Conservation (phyloP, 2,888 invertebrate genomes). For the Apamea sordens region DNA sequence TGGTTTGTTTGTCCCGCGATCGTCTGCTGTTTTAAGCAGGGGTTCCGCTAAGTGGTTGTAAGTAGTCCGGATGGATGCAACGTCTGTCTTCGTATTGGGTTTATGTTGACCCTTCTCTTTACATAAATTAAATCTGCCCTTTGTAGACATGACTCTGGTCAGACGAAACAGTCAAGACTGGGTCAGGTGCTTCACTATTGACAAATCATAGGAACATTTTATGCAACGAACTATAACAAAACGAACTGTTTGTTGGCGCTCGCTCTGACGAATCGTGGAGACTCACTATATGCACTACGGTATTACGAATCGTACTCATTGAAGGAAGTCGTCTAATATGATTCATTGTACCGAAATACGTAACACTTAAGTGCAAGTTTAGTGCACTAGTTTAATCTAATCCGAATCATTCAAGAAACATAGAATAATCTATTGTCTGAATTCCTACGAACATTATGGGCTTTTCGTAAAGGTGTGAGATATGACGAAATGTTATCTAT, state of each 20-base stretch:
- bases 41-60: conserved; percentile 21
- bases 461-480: neutral
- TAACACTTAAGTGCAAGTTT: conserved; percentile 8
- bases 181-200: neutral
- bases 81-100: neutral
- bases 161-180: neutral
- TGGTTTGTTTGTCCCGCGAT: conserved; percentile 3
- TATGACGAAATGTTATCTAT: neutral
- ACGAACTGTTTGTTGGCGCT: neutral
- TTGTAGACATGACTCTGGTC: conserved; percentile 4
- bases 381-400: conserved; percentile 10
- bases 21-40: conserved; percentile 18
- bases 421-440: neutral
- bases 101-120: neutral
- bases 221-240: neutral
- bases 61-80: conserved; percentile 34
- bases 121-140: conserved; percentile 22
- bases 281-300: neutral
- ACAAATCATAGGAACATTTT: neutral
- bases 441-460: neutral
- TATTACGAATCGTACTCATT: conserved; percentile 3
- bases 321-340: conserved; percentile 4
- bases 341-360: conserved; percentile 1
- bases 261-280: conserved; percentile 7
- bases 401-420: neutral